Percentiles rank a stretch among this genome's conserved stretches.
Conservation (phyloP, 2,888 invertebrate species). For the Drosophila hamatofila region DNA sequence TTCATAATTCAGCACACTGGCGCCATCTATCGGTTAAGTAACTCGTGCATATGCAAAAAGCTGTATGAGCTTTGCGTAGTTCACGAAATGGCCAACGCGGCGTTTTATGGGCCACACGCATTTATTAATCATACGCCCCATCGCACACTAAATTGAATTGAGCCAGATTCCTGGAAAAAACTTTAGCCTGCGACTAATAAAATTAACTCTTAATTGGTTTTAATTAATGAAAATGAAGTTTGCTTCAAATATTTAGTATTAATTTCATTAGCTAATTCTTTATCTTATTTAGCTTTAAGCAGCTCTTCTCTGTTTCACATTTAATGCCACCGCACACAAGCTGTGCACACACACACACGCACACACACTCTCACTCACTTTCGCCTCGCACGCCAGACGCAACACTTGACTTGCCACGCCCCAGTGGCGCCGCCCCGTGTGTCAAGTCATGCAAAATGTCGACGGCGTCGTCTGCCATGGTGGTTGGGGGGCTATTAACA, state of each 20-base stretch:
- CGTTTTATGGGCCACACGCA: slow-evolving; percentile 4
- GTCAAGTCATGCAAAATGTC: slow-evolving; percentile 54
- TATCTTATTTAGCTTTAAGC: slow-evolving; percentile 6
- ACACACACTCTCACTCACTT: slow-evolving; percentile 42
- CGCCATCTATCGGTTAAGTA: slow-evolving; percentile 47
- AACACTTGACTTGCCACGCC: slow-evolving; percentile 48
- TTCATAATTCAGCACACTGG: background rate
- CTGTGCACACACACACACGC: slow-evolving; percentile 4
- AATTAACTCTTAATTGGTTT: background rate
- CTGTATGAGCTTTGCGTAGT: slow-evolving; percentile 45
- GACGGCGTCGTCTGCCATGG: slow-evolving; percentile 35
- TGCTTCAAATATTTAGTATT: background rate
- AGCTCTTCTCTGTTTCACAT: background rate
- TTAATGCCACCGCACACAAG: slow-evolving; percentile 17
- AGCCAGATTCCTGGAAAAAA: background rate
- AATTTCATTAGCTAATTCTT: background rate
- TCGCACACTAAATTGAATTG: slow-evolving; percentile 13
- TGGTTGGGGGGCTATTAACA: slow-evolving; percentile 72
- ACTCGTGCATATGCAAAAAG: slow-evolving; percentile 17
- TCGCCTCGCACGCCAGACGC: slow-evolving; percentile 42
- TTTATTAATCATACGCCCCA: slow-evolving; percentile 51
- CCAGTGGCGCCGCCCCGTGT: slow-evolving; percentile 27
- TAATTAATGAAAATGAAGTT: background rate
- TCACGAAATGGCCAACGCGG: slow-evolving; percentile 22
- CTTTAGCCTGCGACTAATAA: background rate